Percentiles rank a stretch among this genome's conserved stretches.
Evolutionary conservation across 2,888 invertebrate species (phyloP).

Genomic region (Caenorhabditis sulstoni): DNA sequence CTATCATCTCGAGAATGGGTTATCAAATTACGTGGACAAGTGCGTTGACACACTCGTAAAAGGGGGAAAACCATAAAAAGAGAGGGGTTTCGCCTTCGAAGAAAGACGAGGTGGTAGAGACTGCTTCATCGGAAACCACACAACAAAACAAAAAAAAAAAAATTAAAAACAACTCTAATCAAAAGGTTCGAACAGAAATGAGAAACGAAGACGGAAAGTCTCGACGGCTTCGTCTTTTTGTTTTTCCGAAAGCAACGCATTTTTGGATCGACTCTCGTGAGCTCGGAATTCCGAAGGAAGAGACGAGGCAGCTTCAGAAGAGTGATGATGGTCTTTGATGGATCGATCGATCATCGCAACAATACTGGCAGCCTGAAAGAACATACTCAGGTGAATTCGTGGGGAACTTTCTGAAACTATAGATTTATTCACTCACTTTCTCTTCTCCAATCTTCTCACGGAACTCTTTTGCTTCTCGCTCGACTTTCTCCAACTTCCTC

Average conservation of each 20-base stretch:
- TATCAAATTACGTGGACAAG: constrained; percentile 49
- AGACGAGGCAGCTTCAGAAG: constrained; percentile 13
- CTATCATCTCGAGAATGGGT: constrained; percentile 41
- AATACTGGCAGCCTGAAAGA: too few species aligned
- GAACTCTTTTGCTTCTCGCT: constrained; percentile 5
- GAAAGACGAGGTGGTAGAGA: not conserved
- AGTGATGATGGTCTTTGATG: not conserved
- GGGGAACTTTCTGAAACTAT: too few species aligned
- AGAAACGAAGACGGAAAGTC: constrained; percentile 35
- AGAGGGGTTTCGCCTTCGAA: constrained; percentile 2
- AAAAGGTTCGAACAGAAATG: constrained; percentile 2
- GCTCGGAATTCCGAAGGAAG: constrained; percentile 45
- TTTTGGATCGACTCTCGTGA: constrained; percentile 54
- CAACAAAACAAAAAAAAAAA: constrained; percentile 17
- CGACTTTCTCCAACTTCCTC: constrained; percentile 12
- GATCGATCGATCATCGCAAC: too few species aligned
- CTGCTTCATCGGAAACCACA: too few species aligned
- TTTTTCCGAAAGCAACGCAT: constrained; percentile 25
- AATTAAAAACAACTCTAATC: constrained; percentile 13
- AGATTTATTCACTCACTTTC: not conserved
- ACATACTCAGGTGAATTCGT: too few species aligned
- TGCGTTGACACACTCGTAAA: constrained; percentile 40
- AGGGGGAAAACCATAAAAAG: constrained; percentile 13
- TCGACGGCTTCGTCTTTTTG: constrained; percentile 32
- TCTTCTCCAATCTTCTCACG: constrained; percentile 8